phyloP scores from a whole-genome alignment of 2,797 vertebrate species.

The Chromis chromis region DNA sequence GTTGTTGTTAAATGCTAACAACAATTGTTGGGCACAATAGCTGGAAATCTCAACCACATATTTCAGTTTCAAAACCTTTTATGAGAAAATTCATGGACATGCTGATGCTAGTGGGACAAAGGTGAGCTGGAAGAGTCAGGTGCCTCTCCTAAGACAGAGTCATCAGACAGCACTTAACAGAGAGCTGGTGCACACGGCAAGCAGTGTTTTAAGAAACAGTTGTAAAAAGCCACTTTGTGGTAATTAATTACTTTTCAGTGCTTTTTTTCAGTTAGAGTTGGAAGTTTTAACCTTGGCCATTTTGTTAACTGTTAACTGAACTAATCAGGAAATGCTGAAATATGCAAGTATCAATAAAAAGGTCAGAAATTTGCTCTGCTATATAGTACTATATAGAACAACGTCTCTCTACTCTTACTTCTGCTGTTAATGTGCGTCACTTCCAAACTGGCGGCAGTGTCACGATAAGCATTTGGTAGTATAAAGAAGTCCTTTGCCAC shows the following conservation, averaged over 20 bases:
- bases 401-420: not conserved
- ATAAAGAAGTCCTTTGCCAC: slow-evolving; percentile 59
- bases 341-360: not conserved
- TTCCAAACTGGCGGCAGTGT: slow-evolving; percentile 30
- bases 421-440: slow-evolving; percentile 22
- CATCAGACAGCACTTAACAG: not conserved
- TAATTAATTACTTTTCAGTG: too few species aligned
- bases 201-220: not conserved
- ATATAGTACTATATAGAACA: not conserved
- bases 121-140: not conserved
- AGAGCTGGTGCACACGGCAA: not conserved
- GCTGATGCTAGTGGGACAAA: not conserved
- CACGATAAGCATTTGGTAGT: slow-evolving; percentile 44
- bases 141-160: not conserved
- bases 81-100: not conserved
- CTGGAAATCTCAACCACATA: not conserved
- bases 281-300: too few species aligned
- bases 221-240: not conserved
- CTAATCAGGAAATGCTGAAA: not conserved
- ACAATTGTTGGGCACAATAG: too few species aligned
- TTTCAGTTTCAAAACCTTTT: not conserved
- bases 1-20: too few species aligned
- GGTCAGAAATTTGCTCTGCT: not conserved
- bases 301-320: not conserved
- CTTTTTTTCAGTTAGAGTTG: too few species aligned